A percentile compares a stretch with the other conserved stretches of the same genome.
These are phyloP conservation scores for Andrena minutula DNA, from an alignment of 2,888 invertebrate genomes.

Conservation along the genomic window DNA sequence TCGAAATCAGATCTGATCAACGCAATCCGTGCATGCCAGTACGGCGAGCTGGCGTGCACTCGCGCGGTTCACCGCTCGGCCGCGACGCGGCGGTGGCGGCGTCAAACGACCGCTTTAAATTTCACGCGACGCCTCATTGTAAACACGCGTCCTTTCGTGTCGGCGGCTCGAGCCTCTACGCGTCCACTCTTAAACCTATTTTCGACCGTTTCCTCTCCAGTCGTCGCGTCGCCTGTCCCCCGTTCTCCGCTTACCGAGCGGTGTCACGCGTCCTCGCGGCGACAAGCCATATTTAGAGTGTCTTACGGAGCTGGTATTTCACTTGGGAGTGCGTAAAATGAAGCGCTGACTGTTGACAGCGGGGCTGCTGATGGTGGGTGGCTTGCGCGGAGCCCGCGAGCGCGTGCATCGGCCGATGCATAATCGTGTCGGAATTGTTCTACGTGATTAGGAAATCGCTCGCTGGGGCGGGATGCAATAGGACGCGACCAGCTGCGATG, in stretches of 20 bases:
- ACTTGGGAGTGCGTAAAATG: slow-evolving; percentile 13
- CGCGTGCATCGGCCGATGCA: slow-evolving; percentile 52
- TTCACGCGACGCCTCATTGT: slow-evolving; percentile 54
- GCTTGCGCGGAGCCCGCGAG: slow-evolving; percentile 3
- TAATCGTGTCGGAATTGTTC: slow-evolving; percentile 30
- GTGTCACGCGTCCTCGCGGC: background rate
- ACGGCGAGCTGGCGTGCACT: slow-evolving; percentile 15
- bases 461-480: slow-evolving; percentile 15
- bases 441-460: slow-evolving; percentile 9
- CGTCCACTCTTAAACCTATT: slow-evolving; percentile 26
- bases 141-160: slow-evolving; percentile 55
- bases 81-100: slow-evolving; percentile 4
- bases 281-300: slow-evolving; percentile 15
- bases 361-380: slow-evolving; percentile 17
- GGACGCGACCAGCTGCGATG: background rate
- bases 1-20: slow-evolving; percentile 48
- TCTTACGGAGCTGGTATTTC: slow-evolving; percentile 30
- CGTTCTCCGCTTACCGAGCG: background rate
- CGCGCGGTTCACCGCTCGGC: background rate
- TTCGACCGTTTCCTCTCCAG: slow-evolving; percentile 11
- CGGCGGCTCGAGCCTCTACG: background rate
- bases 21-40: slow-evolving; percentile 20
- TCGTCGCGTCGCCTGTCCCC: background rate
- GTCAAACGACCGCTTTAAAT: slow-evolving; percentile 55
- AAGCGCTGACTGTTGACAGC: slow-evolving; percentile 19